A percentile compares a stretch with the other conserved stretches of the same genome.
Conservation (phyloP, 2,888 invertebrate species). For the Corythucha ciliata region DNA sequence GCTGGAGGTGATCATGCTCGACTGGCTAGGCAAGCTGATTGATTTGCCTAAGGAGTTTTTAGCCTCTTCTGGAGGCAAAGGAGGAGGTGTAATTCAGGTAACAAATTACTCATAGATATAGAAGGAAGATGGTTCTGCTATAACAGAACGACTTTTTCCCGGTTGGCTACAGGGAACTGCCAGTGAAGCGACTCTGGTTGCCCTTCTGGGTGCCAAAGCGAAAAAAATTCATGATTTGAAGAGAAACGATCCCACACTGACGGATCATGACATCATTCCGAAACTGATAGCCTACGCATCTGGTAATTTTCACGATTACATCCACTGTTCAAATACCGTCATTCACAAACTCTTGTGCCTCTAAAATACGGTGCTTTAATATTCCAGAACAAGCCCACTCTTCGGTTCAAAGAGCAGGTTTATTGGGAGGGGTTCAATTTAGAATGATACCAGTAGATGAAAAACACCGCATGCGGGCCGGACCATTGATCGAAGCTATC, state of each 20-base stretch:
- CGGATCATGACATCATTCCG: conserved; percentile 59
- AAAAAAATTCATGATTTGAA: conserved; percentile 58
- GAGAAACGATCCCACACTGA: conserved; percentile 63
- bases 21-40: conserved; percentile 92
- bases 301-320: conserved; percentile 45
- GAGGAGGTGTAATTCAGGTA: conserved; percentile 71
- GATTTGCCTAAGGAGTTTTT: conserved; percentile 77
- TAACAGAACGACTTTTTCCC: not conserved
- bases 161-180: conserved; percentile 65
- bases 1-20: conserved; percentile 86
- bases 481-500: conserved; percentile 65
- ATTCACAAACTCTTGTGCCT: not conserved
- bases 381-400: conserved; percentile 77
- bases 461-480: conserved; percentile 65
- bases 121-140: no score
- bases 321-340: not conserved
- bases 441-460: conserved; percentile 63
- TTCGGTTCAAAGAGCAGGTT: conserved; percentile 85
- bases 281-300: conserved; percentile 83
- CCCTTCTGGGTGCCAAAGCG: conserved; percentile 77
- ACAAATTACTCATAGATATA: no score
- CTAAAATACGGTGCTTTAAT: not conserved
- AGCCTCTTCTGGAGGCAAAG: conserved; percentile 66
- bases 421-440: conserved; percentile 74
- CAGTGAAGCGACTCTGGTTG: conserved; percentile 88